Evolutionary conservation across 2,797 vertebrate species (phyloP).

Genomic region (Acestrorhynchus altus): DNA sequence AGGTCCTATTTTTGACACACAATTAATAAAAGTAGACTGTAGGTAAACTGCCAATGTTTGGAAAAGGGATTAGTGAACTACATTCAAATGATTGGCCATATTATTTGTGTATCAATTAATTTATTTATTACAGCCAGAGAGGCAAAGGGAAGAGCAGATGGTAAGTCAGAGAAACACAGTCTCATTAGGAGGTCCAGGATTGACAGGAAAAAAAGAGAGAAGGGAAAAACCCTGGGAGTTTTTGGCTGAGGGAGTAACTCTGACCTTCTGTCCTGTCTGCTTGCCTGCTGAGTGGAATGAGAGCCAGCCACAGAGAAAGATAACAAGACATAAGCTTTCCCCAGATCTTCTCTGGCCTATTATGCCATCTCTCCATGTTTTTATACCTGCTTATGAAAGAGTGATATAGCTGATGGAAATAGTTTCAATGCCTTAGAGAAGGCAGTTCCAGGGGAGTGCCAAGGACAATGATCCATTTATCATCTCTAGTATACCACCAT

Average conservation of each 20-base stretch:
- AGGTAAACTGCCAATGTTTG: background rate
- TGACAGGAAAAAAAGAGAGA: slow-evolving; percentile 68
- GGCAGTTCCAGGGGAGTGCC: slow-evolving; percentile 41
- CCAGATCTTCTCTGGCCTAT: slow-evolving; percentile 61
- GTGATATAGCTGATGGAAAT: slow-evolving; percentile 42
- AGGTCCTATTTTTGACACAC: background rate
- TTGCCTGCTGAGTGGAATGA: slow-evolving; percentile 68
- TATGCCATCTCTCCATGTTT: slow-evolving; percentile 42
- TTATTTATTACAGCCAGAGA: slow-evolving; percentile 62
- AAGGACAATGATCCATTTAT: slow-evolving; percentile 54
- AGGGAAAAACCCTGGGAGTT: slow-evolving; percentile 74
- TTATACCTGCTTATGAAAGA: slow-evolving; percentile 42
- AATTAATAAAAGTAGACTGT: background rate
- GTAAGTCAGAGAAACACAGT: slow-evolving; percentile 78
- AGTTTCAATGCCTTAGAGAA: slow-evolving; percentile 45
- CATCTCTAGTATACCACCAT: slow-evolving; percentile 42
- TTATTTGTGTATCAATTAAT: slow-evolving; percentile 64
- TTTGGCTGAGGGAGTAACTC: slow-evolving; percentile 76
- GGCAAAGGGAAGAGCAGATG: slow-evolving; percentile 75
- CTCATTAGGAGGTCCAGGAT: slow-evolving; percentile 79
- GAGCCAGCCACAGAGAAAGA: slow-evolving; percentile 67
- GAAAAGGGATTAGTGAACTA: background rate
- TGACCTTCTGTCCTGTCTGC: slow-evolving; percentile 83
- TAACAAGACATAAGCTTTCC: slow-evolving; percentile 53
- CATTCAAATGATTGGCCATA: slow-evolving; percentile 61